Conservation (phyloP, 2,888 invertebrate species). For the Scaptomyza polygonia region DNA sequence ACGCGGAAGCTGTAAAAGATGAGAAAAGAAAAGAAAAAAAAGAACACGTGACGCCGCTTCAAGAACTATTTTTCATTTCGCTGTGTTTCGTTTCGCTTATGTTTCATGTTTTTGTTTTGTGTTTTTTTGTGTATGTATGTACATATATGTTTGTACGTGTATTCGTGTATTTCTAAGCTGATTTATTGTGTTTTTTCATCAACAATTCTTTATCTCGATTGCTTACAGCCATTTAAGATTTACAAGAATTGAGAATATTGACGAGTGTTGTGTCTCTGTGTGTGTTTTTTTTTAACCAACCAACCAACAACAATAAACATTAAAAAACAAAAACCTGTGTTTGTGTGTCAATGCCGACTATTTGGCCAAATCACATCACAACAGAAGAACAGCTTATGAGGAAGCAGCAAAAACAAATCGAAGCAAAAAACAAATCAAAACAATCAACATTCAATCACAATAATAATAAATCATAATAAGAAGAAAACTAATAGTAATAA, state of each 20-base stretch:
- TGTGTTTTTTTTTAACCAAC: constrained; percentile 35
- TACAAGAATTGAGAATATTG: constrained; percentile 46
- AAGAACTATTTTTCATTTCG: not conserved
- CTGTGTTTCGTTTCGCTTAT: constrained; percentile 4
- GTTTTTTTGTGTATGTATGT: not conserved
- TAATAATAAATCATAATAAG: too few relatives aligned
- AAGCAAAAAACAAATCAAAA: constrained; percentile 23
- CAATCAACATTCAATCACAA: constrained; percentile 20
- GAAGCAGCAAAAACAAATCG: constrained; percentile 16
- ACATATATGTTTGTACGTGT: not conserved
- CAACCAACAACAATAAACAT: not conserved
- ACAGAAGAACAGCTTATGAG: constrained; percentile 4
- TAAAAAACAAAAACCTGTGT: not conserved
- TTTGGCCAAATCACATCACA: constrained; percentile 17
- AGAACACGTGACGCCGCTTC: constrained; percentile 21
- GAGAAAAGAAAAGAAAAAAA: not conserved
- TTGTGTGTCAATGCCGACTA: constrained; percentile 26
- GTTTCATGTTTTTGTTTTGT: not conserved
- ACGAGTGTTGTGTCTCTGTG: constrained; percentile 59
- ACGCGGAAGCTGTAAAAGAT: constrained; percentile 26
- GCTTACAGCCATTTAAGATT: constrained; percentile 55
- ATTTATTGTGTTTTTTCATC: constrained; percentile 14
- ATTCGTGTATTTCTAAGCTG: not conserved
- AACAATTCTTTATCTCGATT: constrained; percentile 25
- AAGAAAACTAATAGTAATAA: constrained; percentile 3